A percentile compares a stretch with the other conserved stretches of the same genome.
phyloP scores from a whole-genome alignment of 23 tunicate genomes.

The Ascidia mentula region DNA sequence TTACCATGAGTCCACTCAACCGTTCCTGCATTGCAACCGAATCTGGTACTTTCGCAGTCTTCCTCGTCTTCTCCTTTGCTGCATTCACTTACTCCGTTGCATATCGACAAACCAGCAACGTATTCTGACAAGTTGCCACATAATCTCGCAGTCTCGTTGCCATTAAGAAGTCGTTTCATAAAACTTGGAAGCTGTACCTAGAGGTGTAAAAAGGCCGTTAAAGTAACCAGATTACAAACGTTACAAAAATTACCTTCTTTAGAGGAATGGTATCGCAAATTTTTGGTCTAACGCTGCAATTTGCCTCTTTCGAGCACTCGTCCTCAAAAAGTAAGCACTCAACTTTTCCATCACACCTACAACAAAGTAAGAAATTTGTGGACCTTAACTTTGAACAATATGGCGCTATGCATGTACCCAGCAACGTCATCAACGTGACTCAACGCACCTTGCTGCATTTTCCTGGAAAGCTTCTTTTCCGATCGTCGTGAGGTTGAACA shows the following conservation, averaged over 20 bases:
- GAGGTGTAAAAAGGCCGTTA: too few relatives aligned
- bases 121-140: not conserved
- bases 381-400: too few relatives aligned
- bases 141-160: not conserved
- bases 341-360: slow-evolving; percentile 33
- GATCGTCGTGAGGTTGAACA: not conserved
- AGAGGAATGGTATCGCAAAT: slow-evolving; percentile 10
- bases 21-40: slow-evolving; percentile 20
- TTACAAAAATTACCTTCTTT: slow-evolving; percentile 2
- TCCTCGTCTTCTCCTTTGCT: slow-evolving; percentile 24
- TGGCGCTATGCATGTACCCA: too few relatives aligned
- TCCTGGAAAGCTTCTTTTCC: not conserved
- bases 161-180: not conserved
- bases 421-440: not conserved
- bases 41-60: slow-evolving; percentile 5
- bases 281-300: slow-evolving; percentile 4
- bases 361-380: not conserved
- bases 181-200: not conserved
- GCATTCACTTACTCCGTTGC: slow-evolving; percentile 41
- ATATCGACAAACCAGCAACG: slow-evolving; percentile 12
- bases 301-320: slow-evolving; percentile 30
- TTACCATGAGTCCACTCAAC: slow-evolving; percentile 5
- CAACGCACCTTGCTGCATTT: not conserved
- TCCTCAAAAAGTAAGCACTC: slow-evolving; percentile 44
- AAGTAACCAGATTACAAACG: too few relatives aligned